Conservation (phyloP, 2,113 vertebrate genomes). For the Zosterops pallidus region DNA sequence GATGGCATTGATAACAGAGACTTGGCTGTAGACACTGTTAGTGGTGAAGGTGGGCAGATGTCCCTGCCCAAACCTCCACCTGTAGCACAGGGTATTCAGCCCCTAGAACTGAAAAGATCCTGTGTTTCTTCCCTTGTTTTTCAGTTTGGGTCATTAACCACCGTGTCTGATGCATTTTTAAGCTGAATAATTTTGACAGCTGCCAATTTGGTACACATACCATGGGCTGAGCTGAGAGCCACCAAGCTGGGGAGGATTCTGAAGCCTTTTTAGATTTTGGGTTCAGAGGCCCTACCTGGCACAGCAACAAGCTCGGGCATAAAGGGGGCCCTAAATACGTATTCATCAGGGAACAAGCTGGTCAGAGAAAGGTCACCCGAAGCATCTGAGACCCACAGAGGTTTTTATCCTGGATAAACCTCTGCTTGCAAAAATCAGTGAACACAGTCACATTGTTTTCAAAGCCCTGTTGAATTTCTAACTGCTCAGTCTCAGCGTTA, state of each 20-base stretch:
- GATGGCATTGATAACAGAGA: background rate
- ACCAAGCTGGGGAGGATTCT: background rate
- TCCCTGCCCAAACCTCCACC: background rate
- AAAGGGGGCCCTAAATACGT: accelerated
- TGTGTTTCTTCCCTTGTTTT: conserved; percentile 4
- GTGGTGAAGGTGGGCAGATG: background rate
- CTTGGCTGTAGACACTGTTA: background rate
- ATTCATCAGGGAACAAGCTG: accelerated
- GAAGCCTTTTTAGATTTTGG: background rate
- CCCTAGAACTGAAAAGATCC: background rate
- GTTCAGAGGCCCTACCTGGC: background rate
- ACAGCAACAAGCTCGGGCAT: background rate
- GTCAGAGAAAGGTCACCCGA: background rate
- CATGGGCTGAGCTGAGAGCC: background rate
- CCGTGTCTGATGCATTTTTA: conserved; percentile 23
- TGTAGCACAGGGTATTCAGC: background rate
- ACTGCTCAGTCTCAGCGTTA: accelerated
- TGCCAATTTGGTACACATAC: conserved; percentile 51
- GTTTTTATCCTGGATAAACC: background rate
- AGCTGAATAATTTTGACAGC: conserved; percentile 38
- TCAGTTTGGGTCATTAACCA: background rate
- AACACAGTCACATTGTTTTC: background rate
- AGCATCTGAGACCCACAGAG: background rate
- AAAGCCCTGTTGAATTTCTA: background rate
- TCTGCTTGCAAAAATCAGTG: background rate